These are phyloP conservation scores for Piprites chloris DNA, from an alignment of 2,113 vertebrate species.

Conservation along the genomic window DNA sequence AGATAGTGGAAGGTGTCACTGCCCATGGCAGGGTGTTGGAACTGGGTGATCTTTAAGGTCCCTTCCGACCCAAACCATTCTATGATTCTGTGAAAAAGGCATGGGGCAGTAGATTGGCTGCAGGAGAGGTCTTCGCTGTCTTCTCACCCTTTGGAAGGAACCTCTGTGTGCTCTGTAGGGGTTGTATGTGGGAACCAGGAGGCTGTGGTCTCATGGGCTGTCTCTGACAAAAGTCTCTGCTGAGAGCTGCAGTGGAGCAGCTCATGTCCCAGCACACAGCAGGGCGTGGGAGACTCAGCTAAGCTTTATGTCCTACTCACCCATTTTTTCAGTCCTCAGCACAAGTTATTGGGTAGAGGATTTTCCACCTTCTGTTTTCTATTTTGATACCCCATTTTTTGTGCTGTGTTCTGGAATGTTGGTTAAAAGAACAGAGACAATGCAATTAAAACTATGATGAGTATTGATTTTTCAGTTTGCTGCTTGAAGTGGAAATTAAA, in stretches of 20 bases:
- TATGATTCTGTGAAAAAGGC: neutral
- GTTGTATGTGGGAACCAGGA: neutral
- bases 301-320: neutral
- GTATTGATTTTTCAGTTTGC: constrained; percentile 22
- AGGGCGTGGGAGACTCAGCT: neutral
- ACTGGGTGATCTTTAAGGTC: neutral
- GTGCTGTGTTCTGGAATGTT: neutral
- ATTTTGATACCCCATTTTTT: neutral
- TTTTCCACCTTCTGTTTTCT: neutral
- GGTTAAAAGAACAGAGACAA: neutral
- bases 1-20: neutral
- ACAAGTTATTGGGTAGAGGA: neutral
- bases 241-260: accelerated
- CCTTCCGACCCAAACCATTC: neutral
- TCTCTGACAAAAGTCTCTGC: neutral
- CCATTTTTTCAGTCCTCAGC: neutral
- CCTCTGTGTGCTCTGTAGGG: neutral
- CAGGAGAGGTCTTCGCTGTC: neutral
- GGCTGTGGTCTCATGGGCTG: neutral
- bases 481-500: constrained; percentile 24
- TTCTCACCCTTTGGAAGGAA: neutral
- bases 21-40: neutral
- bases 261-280: neutral
- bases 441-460: neutral
- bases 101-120: neutral